Evolutionary conservation across 2,797 vertebrate species (phyloP).

Genomic region (Dicrostonyx torquatus): DNA sequence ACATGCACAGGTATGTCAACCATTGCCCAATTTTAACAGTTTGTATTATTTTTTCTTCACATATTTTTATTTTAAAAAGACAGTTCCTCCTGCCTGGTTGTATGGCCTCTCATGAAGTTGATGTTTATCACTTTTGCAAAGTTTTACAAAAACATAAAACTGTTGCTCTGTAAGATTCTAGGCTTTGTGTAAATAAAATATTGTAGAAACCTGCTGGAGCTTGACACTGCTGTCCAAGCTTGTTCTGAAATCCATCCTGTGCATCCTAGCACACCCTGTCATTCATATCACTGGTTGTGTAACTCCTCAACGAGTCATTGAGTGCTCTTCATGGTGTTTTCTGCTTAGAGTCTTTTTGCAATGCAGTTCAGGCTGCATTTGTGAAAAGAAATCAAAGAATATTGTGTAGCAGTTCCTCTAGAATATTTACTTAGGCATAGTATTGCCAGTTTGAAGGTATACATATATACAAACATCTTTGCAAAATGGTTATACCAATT

Average conservation of each 20-base stretch:
- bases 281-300: not conserved
- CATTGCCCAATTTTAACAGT: constrained; percentile 16
- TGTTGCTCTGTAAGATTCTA: not conserved
- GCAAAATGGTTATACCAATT: not conserved
- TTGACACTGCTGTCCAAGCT: not conserved
- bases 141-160: not conserved
- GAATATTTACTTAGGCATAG: not conserved
- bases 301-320: not conserved
- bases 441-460: constrained; percentile 18
- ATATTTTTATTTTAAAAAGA: not conserved
- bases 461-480: not conserved
- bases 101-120: not conserved
- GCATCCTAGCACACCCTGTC: not conserved
- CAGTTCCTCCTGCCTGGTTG: not conserved
- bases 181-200: not conserved
- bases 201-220: not conserved
- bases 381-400: not conserved
- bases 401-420: not conserved
- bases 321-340: not conserved
- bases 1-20: not conserved
- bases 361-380: not conserved
- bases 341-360: not conserved
- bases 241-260: constrained; percentile 20
- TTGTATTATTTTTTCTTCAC: constrained; percentile 12
- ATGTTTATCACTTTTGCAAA: not conserved